Evolutionary conservation across 2,888 invertebrate genomes (phyloP).

Genomic region (Acleris cristana): DNA sequence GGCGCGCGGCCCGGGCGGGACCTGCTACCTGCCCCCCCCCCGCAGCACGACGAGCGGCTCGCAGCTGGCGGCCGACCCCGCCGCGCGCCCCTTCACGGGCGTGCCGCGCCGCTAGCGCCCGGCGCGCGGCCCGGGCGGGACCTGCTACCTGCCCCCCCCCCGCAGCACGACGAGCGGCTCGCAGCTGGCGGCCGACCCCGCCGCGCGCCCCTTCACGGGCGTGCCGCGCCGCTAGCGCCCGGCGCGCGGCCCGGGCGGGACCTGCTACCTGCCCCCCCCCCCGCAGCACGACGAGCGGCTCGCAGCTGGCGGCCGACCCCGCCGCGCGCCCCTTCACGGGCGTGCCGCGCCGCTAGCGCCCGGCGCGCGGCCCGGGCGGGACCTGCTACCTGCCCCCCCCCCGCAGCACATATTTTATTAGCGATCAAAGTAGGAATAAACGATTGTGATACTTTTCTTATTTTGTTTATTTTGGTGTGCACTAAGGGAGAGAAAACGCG

Average conservation of each 20-base stretch:
- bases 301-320: constrained; percentile 72
- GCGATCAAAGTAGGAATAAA: too few relatives aligned
- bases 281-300: constrained; percentile 72
- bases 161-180: constrained; percentile 73
- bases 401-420: too few relatives aligned
- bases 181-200: constrained; percentile 71
- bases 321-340: constrained; percentile 63
- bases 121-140: too few relatives aligned
- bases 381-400: too few relatives aligned
- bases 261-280: too few relatives aligned
- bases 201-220: constrained; percentile 62
- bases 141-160: constrained; percentile 68
- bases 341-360: constrained; percentile 22
- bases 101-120: constrained; percentile 16
- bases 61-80: constrained; percentile 71
- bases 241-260: too few relatives aligned
- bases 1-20: too few relatives aligned
- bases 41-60: constrained; percentile 73
- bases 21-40: constrained; percentile 68
- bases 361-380: too few relatives aligned
- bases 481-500: too few relatives aligned
- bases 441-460: too few relatives aligned
- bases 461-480: too few relatives aligned
- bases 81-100: constrained; percentile 62
- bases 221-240: constrained; percentile 16